These are phyloP conservation scores for Meleagris gallopavo DNA, from an alignment of 2,113 vertebrate species.

Conservation along the genomic window DNA sequence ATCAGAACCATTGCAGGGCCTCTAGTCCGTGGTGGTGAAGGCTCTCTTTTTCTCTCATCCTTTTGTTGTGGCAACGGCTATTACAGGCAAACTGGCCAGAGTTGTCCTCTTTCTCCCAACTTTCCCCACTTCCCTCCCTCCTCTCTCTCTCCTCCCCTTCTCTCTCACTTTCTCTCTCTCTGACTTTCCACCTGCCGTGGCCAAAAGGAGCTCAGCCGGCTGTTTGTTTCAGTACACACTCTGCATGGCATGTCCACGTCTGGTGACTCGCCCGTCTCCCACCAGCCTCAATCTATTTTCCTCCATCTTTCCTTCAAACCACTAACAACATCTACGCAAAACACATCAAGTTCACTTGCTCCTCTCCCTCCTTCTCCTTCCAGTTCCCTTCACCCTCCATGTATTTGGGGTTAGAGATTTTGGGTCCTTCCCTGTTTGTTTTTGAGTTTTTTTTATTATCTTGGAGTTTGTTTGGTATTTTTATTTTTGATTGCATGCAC, in stretches of 20 bases:
- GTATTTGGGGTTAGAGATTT: constrained; percentile 76
- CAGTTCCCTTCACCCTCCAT: constrained; percentile 62
- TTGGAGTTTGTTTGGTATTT: constrained; percentile 58
- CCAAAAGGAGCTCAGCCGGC: constrained; percentile 70
- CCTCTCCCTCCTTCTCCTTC: constrained; percentile 29
- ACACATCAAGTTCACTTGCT: constrained; percentile 37
- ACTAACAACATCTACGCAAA: constrained; percentile 72
- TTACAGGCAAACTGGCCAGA: constrained; percentile 87
- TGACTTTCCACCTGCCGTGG: constrained; percentile 55
- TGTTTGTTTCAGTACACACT: constrained; percentile 82
- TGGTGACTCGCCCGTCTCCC: constrained; percentile 66
- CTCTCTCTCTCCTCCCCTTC: constrained; percentile 3
- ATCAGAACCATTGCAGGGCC: constrained; percentile 74
- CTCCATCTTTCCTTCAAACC: constrained; percentile 67
- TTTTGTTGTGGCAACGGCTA: constrained; percentile 82
- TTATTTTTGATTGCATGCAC: constrained; percentile 81
- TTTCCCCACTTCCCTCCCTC: constrained; percentile 24
- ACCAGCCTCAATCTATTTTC: constrained; percentile 49
- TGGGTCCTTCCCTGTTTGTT: constrained; percentile 70
- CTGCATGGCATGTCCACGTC: constrained; percentile 93
- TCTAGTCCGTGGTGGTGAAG: constrained; percentile 71
- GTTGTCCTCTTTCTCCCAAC: constrained; percentile 79
- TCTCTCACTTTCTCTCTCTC: constrained; percentile 32
- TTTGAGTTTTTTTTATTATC: constrained; percentile 21
- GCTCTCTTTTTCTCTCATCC: constrained; percentile 63